Percentiles rank a stretch among this genome's conserved stretches.
These are phyloP conservation scores for Polydesmus complanatus DNA, from an alignment of 2,888 invertebrate genomes.

Conservation along the genomic window DNA sequence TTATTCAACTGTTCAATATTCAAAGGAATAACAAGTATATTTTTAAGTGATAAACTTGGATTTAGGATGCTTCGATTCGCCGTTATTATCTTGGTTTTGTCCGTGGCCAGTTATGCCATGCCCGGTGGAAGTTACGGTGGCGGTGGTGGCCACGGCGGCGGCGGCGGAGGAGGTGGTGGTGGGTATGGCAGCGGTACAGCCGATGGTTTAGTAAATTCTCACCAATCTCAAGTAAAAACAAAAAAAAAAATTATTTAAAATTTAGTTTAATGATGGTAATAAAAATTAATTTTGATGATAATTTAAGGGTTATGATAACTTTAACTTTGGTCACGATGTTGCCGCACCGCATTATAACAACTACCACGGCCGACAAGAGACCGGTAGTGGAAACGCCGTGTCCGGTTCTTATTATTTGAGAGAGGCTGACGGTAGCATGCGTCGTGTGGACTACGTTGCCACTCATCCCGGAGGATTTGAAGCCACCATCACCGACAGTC, in stretches of 20 bases:
- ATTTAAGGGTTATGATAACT: not conserved
- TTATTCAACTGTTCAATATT: too few species aligned
- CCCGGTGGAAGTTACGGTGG: not conserved
- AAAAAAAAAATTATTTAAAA: too few species aligned
- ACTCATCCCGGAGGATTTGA: slow-evolving; percentile 14
- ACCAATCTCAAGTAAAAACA: not conserved
- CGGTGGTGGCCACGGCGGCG: not conserved
- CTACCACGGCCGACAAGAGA: slow-evolving; percentile 14
- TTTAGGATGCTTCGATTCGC: too few species aligned
- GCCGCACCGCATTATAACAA: slow-evolving; percentile 12
- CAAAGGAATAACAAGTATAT: too few species aligned
- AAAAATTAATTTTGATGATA: not conserved
- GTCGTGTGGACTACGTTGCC: slow-evolving; percentile 14
- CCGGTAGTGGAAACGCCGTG: slow-evolving; percentile 11
- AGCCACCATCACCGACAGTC: slow-evolving; percentile 14
- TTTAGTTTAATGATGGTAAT: not conserved
- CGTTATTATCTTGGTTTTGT: too few species aligned
- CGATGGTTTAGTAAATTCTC: not conserved
- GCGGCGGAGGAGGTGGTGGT: not conserved
- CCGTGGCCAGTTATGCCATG: not conserved
- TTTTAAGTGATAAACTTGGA: too few species aligned
- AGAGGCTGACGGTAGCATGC: slow-evolving; percentile 13
- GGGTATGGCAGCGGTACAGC: not conserved
- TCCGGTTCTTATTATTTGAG: slow-evolving; percentile 9
- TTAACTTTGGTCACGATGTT: slow-evolving; percentile 14